Evolutionary conservation across 2,797 vertebrate species (phyloP).

Genomic region (Cyclopterus lumpus): DNA sequence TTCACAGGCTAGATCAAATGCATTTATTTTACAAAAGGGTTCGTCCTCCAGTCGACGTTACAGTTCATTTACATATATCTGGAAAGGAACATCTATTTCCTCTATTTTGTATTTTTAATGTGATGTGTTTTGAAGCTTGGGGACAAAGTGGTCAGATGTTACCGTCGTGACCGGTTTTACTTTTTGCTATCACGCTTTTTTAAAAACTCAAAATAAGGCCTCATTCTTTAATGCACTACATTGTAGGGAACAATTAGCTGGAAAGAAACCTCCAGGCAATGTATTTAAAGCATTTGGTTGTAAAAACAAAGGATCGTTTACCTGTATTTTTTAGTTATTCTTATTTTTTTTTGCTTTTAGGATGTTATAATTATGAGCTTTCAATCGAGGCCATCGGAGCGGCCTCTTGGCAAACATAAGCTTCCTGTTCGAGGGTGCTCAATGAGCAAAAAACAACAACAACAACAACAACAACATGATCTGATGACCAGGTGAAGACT

Average conservation of each 20-base stretch:
- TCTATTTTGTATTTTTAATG: constrained; percentile 33
- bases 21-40: constrained; percentile 50
- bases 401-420: no score
- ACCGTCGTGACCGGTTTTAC: not conserved
- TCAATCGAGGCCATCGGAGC: no score
- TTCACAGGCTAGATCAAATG: constrained; percentile 25
- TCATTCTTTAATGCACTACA: not conserved
- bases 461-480: no score
- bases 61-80: constrained; percentile 47
- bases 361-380: no score
- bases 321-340: no score
- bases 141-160: not conserved
- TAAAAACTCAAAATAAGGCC: not conserved
- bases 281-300: not conserved
- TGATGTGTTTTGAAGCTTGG: constrained; percentile 26
- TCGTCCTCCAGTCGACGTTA: constrained; percentile 45
- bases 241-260: not conserved
- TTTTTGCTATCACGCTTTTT: not conserved
- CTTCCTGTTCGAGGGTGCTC: no score
- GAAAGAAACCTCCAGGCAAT: not conserved
- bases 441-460: no score
- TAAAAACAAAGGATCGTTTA: no score
- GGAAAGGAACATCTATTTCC: constrained; percentile 35
- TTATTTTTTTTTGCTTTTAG: no score
- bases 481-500: no score